Evolutionary conservation across 2,888 invertebrate species (phyloP).

Genomic region (Caenorhabditis angaria): DNA sequence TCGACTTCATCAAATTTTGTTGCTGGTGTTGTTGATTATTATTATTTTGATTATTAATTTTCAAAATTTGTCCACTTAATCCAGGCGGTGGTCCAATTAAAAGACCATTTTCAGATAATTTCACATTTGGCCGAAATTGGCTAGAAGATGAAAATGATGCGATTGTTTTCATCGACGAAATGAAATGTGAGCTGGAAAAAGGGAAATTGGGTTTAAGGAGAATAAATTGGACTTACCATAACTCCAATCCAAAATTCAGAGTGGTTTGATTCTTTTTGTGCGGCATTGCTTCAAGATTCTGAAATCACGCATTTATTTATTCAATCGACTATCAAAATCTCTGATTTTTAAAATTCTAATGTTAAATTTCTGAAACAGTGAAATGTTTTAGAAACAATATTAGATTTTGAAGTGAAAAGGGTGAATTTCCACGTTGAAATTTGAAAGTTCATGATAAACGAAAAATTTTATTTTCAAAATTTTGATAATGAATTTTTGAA

Average conservation of each 20-base stretch:
- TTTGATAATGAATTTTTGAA: too few species aligned
- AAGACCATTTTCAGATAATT: conserved; percentile 2
- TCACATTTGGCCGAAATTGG: too few species aligned
- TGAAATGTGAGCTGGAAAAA: conserved; percentile 7
- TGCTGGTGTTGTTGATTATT: background rate
- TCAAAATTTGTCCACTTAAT: background rate
- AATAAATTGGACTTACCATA: background rate
- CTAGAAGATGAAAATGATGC: too few species aligned
- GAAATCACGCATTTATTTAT: background rate
- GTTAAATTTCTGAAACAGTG: background rate
- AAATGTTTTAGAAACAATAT: conserved; percentile 1
- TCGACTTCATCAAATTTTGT: too few species aligned
- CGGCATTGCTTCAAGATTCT: background rate
- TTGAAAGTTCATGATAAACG: too few species aligned
- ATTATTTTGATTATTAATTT: background rate
- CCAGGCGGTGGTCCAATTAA: conserved; percentile 12
- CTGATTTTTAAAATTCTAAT: background rate
- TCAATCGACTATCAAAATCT: too few species aligned
- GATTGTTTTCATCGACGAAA: background rate
- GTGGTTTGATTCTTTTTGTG: background rate
- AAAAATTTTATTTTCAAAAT: too few species aligned
- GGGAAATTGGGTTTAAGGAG: background rate
- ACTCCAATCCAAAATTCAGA: background rate
- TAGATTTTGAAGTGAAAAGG: background rate
- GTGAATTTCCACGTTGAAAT: too few species aligned